A percentile compares a stretch with the other conserved stretches of the same genome.
These are phyloP conservation scores for Syrista parreyssii DNA, from an alignment of 2,888 invertebrate genomes.

Conservation along the genomic window DNA sequence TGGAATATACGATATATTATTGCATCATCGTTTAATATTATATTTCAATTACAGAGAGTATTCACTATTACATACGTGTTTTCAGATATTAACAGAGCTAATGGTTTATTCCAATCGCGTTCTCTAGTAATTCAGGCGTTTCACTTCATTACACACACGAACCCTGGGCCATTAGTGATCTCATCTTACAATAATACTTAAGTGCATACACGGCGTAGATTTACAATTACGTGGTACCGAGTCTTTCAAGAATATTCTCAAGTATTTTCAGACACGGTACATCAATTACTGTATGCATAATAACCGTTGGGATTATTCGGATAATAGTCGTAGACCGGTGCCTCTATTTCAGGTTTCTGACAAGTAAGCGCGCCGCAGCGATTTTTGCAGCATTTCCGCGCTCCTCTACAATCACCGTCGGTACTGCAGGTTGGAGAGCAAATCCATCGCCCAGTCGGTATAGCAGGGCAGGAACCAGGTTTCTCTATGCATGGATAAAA, in stretches of 20 bases:
- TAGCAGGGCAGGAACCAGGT: constrained; percentile 68
- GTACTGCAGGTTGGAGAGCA: constrained; percentile 70
- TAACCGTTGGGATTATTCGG: neutral
- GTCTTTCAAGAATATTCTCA: neutral
- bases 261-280: neutral
- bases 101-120: too few relatives aligned
- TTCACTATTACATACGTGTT: too few relatives aligned
- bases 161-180: too few relatives aligned
- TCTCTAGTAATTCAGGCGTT: too few relatives aligned
- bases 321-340: neutral
- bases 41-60: too few relatives aligned
- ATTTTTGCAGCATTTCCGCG: constrained; percentile 70
- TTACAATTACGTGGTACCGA: too few relatives aligned
- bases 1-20: too few relatives aligned
- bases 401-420: constrained; percentile 69
- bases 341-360: constrained; percentile 49
- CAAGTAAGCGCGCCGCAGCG: constrained; percentile 70
- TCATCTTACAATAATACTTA: too few relatives aligned
- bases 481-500: constrained; percentile 61
- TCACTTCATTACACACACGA: too few relatives aligned
- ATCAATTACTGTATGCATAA: neutral
- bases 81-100: too few relatives aligned
- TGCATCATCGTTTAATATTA: too few relatives aligned
- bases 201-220: too few relatives aligned
- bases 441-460: constrained; percentile 69